phyloP scores from a whole-genome alignment of 2,113 vertebrate genomes.

The Cynopterus brachyotis region DNA sequence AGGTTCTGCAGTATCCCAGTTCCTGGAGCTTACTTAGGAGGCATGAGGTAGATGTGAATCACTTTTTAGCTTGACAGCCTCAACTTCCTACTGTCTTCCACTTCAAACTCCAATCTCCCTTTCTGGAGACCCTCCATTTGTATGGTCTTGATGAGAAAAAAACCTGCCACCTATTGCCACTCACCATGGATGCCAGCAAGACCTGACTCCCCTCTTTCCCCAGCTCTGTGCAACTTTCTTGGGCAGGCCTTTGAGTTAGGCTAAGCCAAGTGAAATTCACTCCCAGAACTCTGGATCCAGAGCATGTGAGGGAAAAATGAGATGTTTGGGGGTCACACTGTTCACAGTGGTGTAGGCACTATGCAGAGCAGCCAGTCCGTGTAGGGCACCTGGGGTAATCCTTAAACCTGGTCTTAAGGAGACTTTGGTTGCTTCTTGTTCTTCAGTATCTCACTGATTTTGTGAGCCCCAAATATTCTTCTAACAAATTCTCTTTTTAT shows the following conservation, averaged over 20 bases:
- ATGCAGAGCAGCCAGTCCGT: accelerated
- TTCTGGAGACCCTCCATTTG: not conserved
- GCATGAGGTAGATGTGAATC: not conserved
- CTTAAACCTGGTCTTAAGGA: not conserved
- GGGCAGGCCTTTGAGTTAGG: not conserved
- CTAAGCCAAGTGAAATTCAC: not conserved
- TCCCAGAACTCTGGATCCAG: not conserved
- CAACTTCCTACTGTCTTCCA: not conserved
- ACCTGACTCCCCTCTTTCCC: not conserved
- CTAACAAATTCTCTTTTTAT: not conserved
- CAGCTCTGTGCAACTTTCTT: not conserved
- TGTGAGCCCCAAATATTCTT: not conserved
- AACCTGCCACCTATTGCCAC: not conserved
- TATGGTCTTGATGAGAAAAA: not conserved
- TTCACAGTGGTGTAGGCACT: not conserved
- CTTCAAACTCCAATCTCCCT: not conserved
- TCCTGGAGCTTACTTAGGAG: not conserved
- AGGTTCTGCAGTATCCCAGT: not conserved
- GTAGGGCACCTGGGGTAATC: not conserved
- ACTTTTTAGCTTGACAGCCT: not conserved
- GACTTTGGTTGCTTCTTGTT: not conserved
- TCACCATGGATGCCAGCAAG: not conserved
- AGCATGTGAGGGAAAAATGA: not conserved
- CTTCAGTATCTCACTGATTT: not conserved
- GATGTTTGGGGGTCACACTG: accelerated